Base-by-base conservation (phyloP, 2,888 invertebrate species). In the Cheilosia vulpina region DNA sequence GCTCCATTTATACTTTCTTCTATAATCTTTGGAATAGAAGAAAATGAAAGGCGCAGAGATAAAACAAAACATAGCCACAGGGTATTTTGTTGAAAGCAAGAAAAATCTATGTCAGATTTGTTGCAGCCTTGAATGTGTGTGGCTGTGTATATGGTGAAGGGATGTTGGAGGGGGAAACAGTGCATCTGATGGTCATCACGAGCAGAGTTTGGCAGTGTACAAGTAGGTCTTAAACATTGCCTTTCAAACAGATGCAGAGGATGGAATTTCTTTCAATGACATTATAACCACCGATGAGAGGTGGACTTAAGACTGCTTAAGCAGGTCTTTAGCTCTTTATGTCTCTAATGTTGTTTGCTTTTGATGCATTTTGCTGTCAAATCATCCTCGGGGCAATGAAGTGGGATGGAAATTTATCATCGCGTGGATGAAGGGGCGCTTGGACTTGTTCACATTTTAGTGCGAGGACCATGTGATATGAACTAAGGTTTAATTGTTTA, bases 1-100 rank as follows among this genome's bases (percentile, higher is more conserved):
- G 65, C 69, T 66, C 73, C 79, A 73, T 80, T 68, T 63, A 81
- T 63, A 68, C 58, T 60, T 69, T 53, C 73, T 66, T 80, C 47
- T 69, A 63, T 63, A 52, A 69, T 65, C 58, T 50, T 63, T 31
- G 68, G 43, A 63, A 69, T n/a, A 41, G 31, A 78, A 31, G 38
- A 71, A 63, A 71, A 41, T 52, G 19, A 65, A 60, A 81, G 50
- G 62, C 66, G 15, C 19, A 38, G 24, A 63, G 45, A 81, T 52
- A 58, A 57, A 55, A 69, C 62, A 58, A 71, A 76, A 75, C 41
- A 53, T 41, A 24, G 69, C 81, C 65, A 45, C 15, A 81, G 69
- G 81, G 43, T 58, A 50, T 34, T 50, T 50, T 45, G 63, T 63
- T 71, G 34, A 58, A 57, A 21, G 24, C 57, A 41, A 27, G 6